phyloP scores from a whole-genome alignment of 2,888 invertebrate genomes.

The Fragum fragum region DNA sequence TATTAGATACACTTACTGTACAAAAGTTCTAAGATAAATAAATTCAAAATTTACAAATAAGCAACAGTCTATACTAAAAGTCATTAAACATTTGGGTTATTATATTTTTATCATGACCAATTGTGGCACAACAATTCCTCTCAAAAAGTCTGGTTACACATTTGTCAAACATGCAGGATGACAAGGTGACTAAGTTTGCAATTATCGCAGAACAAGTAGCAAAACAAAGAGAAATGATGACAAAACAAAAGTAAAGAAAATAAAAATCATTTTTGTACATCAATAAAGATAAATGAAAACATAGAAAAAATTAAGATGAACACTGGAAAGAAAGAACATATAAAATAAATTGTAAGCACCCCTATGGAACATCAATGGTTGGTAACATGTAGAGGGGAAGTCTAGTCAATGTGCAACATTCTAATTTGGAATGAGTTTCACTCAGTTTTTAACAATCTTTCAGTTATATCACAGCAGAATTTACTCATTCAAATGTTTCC shows the following conservation, averaged over 20 bases:
- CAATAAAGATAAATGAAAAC: not conserved
- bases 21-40: constrained; percentile 20
- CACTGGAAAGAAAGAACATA: not conserved
- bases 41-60: constrained; percentile 28
- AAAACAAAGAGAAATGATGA: constrained; percentile 1
- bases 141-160: not conserved
- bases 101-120: not conserved
- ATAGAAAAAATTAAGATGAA: constrained; percentile 3
- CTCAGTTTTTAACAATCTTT: too few species aligned
- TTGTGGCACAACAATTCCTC: not conserved
- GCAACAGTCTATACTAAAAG: constrained; percentile 24
- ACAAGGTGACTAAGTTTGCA: not conserved
- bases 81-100: not conserved
- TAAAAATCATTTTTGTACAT: not conserved
- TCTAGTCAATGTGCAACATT: too few species aligned
- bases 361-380: not conserved
- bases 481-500: too few species aligned
- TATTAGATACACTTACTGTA: constrained; percentile 12
- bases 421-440: too few species aligned
- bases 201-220: not conserved
- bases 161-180: not conserved
- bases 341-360: constrained; percentile 7
- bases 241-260: constrained; percentile 11
- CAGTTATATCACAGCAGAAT: too few species aligned
- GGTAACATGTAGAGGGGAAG: not conserved